Percentiles rank a stretch among this genome's conserved stretches.
These are phyloP conservation scores for Stichodactyla helianthus DNA, from an alignment of 64 coral and sea anemone species.

Conservation along the genomic window DNA sequence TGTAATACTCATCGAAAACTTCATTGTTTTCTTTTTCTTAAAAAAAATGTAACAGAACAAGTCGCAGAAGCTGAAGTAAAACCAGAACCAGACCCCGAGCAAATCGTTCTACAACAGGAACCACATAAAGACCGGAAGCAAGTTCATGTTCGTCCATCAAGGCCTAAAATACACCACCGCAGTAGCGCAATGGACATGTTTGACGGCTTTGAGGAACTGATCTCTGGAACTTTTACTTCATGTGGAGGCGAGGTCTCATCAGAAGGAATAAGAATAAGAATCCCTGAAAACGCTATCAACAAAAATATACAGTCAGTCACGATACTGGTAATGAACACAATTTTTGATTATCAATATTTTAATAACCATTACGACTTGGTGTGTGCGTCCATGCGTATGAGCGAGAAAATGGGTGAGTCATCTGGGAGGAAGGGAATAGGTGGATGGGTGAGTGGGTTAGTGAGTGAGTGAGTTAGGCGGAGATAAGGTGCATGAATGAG, in stretches of 20 bases:
- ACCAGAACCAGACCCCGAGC: neutral
- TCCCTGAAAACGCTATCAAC: constrained; percentile 3
- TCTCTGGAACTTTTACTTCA: neutral
- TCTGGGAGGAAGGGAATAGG: neutral
- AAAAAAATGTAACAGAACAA: neutral
- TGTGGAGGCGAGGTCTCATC: neutral
- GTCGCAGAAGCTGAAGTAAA: neutral
- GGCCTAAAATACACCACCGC: neutral
- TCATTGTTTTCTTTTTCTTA: neutral
- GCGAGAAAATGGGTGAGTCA: neutral
- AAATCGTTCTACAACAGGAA: neutral
- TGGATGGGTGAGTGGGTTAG: neutral
- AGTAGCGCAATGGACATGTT: neutral
- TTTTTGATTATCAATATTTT: neutral
- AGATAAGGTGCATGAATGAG: no score
- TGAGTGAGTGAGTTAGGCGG: no score
- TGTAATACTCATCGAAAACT: neutral
- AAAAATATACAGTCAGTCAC: constrained; percentile 1
- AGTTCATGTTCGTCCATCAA: neutral
- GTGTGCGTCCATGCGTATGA: neutral
- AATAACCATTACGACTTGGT: neutral
- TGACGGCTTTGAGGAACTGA: neutral
- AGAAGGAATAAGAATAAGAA: neutral
- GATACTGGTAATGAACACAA: neutral
- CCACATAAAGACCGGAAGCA: neutral